These are phyloP conservation scores for Malthinus seriepunctatus DNA, from an alignment of 2,888 invertebrate species.

Conservation along the genomic window DNA sequence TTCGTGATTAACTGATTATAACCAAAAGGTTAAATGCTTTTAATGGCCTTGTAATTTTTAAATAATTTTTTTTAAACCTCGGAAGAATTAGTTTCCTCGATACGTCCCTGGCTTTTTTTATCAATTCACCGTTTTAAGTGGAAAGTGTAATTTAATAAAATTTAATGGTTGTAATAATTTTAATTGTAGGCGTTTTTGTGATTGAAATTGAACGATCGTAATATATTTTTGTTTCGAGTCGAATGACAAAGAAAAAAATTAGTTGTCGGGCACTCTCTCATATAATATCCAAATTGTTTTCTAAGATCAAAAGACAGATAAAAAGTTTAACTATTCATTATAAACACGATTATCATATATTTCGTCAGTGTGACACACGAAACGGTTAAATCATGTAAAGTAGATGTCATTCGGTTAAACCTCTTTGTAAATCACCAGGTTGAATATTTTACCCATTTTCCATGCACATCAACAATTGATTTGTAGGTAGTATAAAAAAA, in stretches of 20 bases:
- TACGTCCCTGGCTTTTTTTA: background rate
- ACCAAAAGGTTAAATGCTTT: conserved; percentile 25
- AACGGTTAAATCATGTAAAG: conserved; percentile 53
- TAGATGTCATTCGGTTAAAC: conserved; percentile 41
- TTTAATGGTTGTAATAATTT: background rate
- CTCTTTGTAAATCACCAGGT: conserved; percentile 40
- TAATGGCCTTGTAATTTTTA: conserved; percentile 26
- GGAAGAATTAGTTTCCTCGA: background rate
- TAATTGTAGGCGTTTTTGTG: background rate
- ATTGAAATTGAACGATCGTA: background rate
- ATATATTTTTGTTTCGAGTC: too few species aligned
- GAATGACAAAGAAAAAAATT: background rate
- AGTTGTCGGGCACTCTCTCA: background rate
- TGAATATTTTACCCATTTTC: conserved; percentile 37
- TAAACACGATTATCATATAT: conserved; percentile 53
- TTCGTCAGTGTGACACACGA: conserved; percentile 50
- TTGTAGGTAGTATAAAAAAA: conserved; percentile 7
- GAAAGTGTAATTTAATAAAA: background rate
- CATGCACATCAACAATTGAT: conserved; percentile 32
- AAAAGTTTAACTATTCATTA: conserved; percentile 52
- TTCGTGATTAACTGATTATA: conserved; percentile 33
- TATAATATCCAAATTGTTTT: conserved; percentile 38
- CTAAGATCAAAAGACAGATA: conserved; percentile 43
- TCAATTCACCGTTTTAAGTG: background rate
- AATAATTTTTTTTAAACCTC: conserved; percentile 10